Evolutionary conservation across 2,797 vertebrate species (phyloP).

Genomic region (Enteromius afrohamiltoni): DNA sequence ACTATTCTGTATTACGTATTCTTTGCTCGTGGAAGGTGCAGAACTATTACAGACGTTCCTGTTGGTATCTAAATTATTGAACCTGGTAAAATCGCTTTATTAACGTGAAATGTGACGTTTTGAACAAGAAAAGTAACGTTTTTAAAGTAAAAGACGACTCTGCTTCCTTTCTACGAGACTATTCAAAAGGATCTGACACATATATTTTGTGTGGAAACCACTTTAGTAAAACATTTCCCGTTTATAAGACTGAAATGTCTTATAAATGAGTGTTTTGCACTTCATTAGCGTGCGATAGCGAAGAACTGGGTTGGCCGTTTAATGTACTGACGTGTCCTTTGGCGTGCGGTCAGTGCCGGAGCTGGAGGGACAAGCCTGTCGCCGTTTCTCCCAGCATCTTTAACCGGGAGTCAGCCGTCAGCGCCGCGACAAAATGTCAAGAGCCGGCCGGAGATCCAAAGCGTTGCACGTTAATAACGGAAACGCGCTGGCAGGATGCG

Average conservation of each 20-base stretch:
- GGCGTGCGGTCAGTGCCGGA: neutral
- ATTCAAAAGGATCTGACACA: neutral
- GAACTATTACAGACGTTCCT: neutral
- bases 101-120: neutral
- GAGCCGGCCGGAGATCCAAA: conserved; percentile 72
- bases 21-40: neutral
- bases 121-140: neutral
- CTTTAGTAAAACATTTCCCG: neutral
- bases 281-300: neutral
- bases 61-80: neutral
- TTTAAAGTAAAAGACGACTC: neutral
- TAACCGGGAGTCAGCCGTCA: neutral
- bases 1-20: neutral
- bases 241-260: neutral
- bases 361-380: conserved; percentile 1
- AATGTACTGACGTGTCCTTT: conserved; percentile 40
- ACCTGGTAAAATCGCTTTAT: neutral
- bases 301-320: neutral
- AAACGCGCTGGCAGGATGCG: conserved; percentile 63
- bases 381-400: neutral
- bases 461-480: conserved; percentile 64
- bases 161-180: neutral
- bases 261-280: neutral
- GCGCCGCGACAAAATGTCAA: conserved; percentile 70
- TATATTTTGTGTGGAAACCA: neutral